phyloP scores from a whole-genome alignment of 2,797 vertebrate species.

The Syngnathus rostellatus region DNA sequence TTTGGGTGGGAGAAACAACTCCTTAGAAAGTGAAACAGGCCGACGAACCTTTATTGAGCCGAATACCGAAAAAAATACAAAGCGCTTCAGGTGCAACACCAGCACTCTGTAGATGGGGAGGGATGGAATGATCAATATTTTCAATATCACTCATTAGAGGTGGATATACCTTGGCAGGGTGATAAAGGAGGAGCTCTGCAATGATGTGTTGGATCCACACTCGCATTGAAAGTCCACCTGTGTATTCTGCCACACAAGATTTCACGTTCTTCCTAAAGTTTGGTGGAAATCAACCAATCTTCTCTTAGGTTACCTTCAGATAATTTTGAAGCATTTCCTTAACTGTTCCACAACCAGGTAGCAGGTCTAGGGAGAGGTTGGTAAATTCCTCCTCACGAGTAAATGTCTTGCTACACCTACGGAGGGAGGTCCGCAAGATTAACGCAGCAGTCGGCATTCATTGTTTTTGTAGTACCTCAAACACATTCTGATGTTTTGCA shows the following conservation, averaged over 20 bases:
- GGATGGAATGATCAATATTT: background rate
- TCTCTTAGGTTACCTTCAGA: conserved; percentile 1
- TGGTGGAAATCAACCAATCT: background rate
- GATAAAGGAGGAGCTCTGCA: background rate
- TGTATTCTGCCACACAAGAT: conserved; percentile 4
- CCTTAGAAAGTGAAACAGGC: background rate
- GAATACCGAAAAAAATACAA: conserved; percentile 7
- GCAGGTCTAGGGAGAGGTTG: conserved; percentile 14
- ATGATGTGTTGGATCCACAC: background rate
- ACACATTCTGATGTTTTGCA: conserved; percentile 10
- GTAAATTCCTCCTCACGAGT: conserved; percentile 6
- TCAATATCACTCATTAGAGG: background rate
- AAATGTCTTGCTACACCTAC: background rate
- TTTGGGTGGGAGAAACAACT: conserved; percentile 5
- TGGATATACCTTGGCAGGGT: conserved; percentile 13
- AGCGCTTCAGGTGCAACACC: conserved; percentile 17
- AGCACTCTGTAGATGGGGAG: conserved; percentile 11
- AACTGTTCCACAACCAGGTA: conserved; percentile 1
- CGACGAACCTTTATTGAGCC: conserved; percentile 5
- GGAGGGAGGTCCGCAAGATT: background rate
- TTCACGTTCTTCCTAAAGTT: background rate
- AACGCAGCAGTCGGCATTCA: no score
- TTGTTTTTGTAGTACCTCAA: conserved; percentile 1
- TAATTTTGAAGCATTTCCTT: conserved; percentile 14
- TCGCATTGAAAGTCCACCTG: conserved; percentile 7